phyloP scores from a whole-genome alignment of 2,888 invertebrate genomes.

The Acleris holmiana region DNA sequence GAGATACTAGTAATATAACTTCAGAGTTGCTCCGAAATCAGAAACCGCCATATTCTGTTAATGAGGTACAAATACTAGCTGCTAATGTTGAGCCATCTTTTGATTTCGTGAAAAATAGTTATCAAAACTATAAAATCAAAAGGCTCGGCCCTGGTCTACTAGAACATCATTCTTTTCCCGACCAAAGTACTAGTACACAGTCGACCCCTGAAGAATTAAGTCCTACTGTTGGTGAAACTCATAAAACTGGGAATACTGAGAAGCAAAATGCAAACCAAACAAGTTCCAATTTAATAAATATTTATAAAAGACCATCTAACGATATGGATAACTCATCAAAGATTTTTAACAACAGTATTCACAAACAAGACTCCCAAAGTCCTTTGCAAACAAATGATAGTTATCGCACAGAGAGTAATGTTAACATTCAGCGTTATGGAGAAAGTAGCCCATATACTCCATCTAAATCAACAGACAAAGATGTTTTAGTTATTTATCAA shows the following conservation, averaged over 20 bases:
- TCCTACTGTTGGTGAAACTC: not conserved
- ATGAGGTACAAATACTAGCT: constrained; percentile 63
- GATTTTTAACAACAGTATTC: constrained; percentile 41
- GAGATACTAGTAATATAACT: constrained; percentile 29
- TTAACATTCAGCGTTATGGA: constrained; percentile 19
- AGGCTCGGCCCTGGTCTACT: constrained; percentile 54
- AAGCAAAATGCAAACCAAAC: constrained; percentile 39
- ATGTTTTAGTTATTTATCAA: constrained; percentile 65
- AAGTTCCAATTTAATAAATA: constrained; percentile 50
- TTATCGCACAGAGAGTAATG: constrained; percentile 40
- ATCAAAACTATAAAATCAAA: constrained; percentile 64
- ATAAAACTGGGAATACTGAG: constrained; percentile 6
- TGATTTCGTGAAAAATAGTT: constrained; percentile 56
- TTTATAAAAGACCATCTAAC: constrained; percentile 56
- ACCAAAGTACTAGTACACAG: constrained; percentile 40
- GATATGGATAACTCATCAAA: constrained; percentile 51
- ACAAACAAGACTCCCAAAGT: constrained; percentile 34
- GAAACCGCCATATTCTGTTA: constrained; percentile 43
- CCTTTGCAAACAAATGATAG: constrained; percentile 41
- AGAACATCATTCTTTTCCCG: constrained; percentile 61
- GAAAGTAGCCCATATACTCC: constrained; percentile 32
- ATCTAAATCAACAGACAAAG: constrained; percentile 53
- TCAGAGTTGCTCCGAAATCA: constrained; percentile 41
- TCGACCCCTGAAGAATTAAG: constrained; percentile 39
- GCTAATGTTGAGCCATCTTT: constrained; percentile 58